Evolutionary conservation across 2,888 invertebrate genomes (phyloP), one percentile per base, ranked within the genome.

Genomic region (Trilocha varians): DNA sequence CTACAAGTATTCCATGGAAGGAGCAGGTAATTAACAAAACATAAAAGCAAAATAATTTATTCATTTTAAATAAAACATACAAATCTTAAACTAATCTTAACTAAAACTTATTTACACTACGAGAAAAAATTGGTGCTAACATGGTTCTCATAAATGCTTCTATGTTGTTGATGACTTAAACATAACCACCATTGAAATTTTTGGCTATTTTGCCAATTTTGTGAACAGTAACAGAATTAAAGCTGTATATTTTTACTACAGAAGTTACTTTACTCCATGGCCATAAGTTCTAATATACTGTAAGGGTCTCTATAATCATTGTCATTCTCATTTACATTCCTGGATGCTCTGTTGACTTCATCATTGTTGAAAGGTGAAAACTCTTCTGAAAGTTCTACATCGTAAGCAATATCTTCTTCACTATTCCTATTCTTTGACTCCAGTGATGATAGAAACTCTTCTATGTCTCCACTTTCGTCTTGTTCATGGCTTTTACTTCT

Each of bases 1-100:
- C 56, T 98, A 94, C 78, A 98, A 98, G 76, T 98, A 96, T 69
- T 91, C 93, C 4, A 90, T 92, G 65, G 96, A 97, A 70, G 95
- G 94, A 47, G 94, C 95, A 65, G 94, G 97, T 54, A 48, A 46
- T 6, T 6, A 25, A 16, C 13, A 41, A 32, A 18, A 37, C 25
- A 25, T 32, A 16, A 35, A 13, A 9, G 15, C 44, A 47, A 49
- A 58, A 55, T 50, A 49, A 53, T 62, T 65, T 69, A 65, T 62
- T 60, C 53, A 45, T 51, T 35, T 47, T 48, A 47, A 56, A 56
- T 53, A 52, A 55, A 62, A 65, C 68, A 25, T 25, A 38, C 34
- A 41, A 63, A 62, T 53, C 69, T 72, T 74, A 77, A 44, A 53
- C 69, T 79, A 75, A 57, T 63, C 70, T 75, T 69, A 78, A 54